Percentiles rank a stretch among this genome's conserved stretches.
phyloP scores from a whole-genome alignment of 2,797 vertebrate species.

The Enteromius viviparus region DNA sequence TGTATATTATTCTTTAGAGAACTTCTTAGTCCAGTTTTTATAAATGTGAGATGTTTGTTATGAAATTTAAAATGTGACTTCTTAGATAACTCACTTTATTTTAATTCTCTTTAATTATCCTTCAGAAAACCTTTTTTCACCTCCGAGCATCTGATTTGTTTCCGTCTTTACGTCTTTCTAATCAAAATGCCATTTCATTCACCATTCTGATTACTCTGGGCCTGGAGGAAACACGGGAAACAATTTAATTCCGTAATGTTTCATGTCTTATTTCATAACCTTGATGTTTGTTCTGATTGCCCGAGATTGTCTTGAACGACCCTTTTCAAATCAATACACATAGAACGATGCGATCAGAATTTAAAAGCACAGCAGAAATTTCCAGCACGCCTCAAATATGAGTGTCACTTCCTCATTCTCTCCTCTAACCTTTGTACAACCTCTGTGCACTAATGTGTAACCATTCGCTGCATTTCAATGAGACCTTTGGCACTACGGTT shows the following conservation, averaged over 20 bases:
- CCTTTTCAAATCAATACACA: slow-evolving; percentile 20
- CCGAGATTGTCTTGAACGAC: slow-evolving; percentile 35
- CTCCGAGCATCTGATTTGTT: too few relatives aligned
- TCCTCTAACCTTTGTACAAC: slow-evolving; percentile 51
- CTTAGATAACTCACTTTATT: background rate
- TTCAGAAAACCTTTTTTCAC: too few relatives aligned
- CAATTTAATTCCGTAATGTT: slow-evolving; percentile 51
- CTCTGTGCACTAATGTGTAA: slow-evolving; percentile 45
- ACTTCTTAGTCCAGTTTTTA: background rate
- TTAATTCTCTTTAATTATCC: background rate
- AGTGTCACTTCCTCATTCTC: slow-evolving; percentile 31
- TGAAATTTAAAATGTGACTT: too few relatives aligned
- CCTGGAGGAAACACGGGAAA: slow-evolving; percentile 21
- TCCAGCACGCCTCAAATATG: background rate
- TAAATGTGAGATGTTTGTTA: background rate
- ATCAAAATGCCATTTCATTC: slow-evolving; percentile 57
- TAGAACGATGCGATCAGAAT: slow-evolving; percentile 39
- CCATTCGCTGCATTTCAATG: background rate
- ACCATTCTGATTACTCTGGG: slow-evolving; percentile 48
- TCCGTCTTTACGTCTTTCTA: slow-evolving; percentile 35
- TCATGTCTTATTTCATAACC: slow-evolving; percentile 49
- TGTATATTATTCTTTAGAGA: background rate
- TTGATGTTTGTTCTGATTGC: slow-evolving; percentile 52
- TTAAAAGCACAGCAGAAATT: slow-evolving; percentile 1
- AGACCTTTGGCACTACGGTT: slow-evolving; percentile 52